phyloP scores from a whole-genome alignment of 2,113 vertebrate species.

The Ochotona curzoniae region DNA sequence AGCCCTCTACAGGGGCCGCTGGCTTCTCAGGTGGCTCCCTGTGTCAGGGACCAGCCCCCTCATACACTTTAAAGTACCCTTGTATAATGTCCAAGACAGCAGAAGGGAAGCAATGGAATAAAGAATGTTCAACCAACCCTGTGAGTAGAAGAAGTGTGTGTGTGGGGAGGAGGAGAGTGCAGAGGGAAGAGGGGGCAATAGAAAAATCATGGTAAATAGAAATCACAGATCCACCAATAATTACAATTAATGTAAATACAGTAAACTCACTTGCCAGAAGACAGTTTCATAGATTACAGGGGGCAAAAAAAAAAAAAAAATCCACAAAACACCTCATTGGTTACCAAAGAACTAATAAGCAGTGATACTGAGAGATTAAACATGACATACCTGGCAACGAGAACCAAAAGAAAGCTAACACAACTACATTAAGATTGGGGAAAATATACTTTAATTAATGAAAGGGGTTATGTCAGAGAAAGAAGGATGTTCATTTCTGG shows the following conservation, averaged over 20 bases:
- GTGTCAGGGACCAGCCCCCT: too few species aligned
- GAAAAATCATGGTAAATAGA: background rate
- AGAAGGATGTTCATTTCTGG: background rate
- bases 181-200: background rate
- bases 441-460: background rate
- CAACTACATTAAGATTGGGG: background rate
- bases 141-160: background rate
- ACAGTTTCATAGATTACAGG: background rate
- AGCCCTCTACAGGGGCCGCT: too few species aligned
- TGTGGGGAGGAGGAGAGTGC: too few species aligned
- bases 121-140: background rate
- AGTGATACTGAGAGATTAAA: background rate
- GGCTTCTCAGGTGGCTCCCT: too few species aligned
- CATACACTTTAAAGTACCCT: too few species aligned
- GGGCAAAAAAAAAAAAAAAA: background rate
- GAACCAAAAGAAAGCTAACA: background rate
- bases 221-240: background rate
- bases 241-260: background rate
- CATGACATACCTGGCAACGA: background rate
- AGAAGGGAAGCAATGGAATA: background rate
- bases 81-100: background rate
- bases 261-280: background rate
- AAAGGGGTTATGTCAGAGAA: background rate
- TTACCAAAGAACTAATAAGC: background rate
- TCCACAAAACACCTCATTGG: background rate